phyloP scores from a whole-genome alignment of 1,140 invertebrate species.

The Drosophila fuyamai region DNA sequence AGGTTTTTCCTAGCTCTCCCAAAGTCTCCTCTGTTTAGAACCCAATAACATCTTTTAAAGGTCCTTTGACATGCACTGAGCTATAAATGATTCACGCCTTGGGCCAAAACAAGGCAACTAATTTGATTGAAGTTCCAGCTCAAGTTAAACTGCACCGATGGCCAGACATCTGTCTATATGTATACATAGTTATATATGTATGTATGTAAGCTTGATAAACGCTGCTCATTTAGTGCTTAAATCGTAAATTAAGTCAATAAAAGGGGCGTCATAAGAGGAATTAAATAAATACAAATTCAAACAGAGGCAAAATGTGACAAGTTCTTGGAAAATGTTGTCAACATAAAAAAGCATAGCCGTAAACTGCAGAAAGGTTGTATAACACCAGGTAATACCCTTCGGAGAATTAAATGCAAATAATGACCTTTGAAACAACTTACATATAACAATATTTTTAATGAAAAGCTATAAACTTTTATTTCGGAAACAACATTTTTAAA shows the following conservation, averaged over 20 bases:
- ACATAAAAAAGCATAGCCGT: constrained; percentile 25
- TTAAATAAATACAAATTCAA: constrained; percentile 59
- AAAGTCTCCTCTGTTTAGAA: constrained; percentile 1
- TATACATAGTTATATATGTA: background rate
- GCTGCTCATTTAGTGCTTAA: constrained; percentile 41
- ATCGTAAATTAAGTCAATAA: constrained; percentile 73
- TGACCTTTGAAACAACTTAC: too few species aligned
- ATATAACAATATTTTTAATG: too few species aligned
- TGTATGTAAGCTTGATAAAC: constrained; percentile 35
- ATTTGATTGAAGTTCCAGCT: constrained; percentile 54
- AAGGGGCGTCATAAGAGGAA: constrained; percentile 57
- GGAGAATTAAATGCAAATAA: background rate
- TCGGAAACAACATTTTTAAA: too few species aligned
- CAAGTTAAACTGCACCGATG: constrained; percentile 19
- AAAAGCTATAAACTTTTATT: too few species aligned
- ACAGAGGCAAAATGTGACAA: constrained; percentile 58
- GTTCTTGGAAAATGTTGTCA: constrained; percentile 61
- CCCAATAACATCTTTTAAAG: constrained; percentile 1
- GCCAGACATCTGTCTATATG: constrained; percentile 16
- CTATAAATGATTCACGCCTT: constrained; percentile 46
- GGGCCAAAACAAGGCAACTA: constrained; percentile 66
- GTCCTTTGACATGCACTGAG: constrained; percentile 67
- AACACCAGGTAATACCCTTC: constrained; percentile 11
- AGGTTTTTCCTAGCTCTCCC: background rate
- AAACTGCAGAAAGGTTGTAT: background rate